phyloP scores from a whole-genome alignment of 2,797 vertebrate genomes.

The Coregonus suidteri region DNA sequence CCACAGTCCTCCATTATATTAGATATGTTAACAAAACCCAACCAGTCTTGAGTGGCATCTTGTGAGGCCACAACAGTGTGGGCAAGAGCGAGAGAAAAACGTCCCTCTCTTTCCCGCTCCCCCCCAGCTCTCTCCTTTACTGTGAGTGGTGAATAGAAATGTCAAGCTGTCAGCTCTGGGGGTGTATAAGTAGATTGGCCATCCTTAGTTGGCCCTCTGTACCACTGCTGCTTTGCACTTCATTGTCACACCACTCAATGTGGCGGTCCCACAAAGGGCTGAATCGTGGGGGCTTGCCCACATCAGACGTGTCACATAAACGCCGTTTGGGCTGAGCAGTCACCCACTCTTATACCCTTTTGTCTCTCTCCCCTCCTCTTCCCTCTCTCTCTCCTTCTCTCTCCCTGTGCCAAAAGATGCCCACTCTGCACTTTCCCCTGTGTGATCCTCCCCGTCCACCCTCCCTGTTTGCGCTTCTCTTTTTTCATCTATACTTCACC shows the following conservation, averaged over 20 bases:
- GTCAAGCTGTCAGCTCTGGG: conserved; percentile 82
- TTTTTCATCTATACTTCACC: conserved; percentile 66
- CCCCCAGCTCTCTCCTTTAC: conserved; percentile 13
- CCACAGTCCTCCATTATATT: conserved; percentile 26
- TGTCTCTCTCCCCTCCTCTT: conserved; percentile 4
- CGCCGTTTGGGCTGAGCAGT: conserved; percentile 73
- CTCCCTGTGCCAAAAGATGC: conserved; percentile 54
- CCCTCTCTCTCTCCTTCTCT: conserved; percentile 29
- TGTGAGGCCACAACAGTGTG: conserved; percentile 62
- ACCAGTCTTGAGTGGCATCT: conserved; percentile 56
- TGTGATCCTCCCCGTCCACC: conserved; percentile 18
- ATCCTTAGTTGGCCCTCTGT: conserved; percentile 79
- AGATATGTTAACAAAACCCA: conserved; percentile 53
- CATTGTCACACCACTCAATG: conserved; percentile 82
- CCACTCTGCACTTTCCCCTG: conserved; percentile 38
- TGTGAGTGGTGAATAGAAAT: conserved; percentile 80
- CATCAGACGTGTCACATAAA: conserved; percentile 81
- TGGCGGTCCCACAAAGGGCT: conserved; percentile 79
- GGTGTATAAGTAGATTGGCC: conserved; percentile 83
- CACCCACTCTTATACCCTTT: conserved; percentile 47
- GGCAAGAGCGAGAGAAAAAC: conserved; percentile 58
- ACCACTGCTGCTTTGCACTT: conserved; percentile 78
- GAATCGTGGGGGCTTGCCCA: conserved; percentile 78
- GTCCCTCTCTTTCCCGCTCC: background rate
- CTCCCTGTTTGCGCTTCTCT: background rate